Evolutionary conservation across 1,140 invertebrate genomes (phyloP), one percentile per base, ranked within the genome.

Genomic region (Sycophila sp.): DNA sequence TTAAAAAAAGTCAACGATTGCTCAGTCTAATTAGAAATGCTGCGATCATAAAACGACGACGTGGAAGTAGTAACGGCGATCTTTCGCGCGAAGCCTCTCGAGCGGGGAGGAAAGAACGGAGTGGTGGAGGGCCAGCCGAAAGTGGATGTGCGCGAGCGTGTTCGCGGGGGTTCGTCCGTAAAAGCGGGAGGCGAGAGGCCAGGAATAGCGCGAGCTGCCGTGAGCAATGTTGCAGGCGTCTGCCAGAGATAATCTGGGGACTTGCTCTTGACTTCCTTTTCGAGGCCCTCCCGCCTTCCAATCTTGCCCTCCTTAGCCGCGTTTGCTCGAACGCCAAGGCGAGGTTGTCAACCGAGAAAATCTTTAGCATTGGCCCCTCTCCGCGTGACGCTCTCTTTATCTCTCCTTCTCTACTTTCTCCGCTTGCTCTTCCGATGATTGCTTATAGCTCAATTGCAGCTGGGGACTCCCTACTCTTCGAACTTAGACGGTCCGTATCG

Each of bases 151-250:
- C n/a, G n/a, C 4, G 30, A 1, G 17, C 47, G 53, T 77, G 78
- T 79, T 78, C 77, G 74, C 77, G 78, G 78, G 78, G 77, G 77
- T 79, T 76, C 77, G 66, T 67, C 66, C 38, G 75, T n/a, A n/a
- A n/a, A n/a, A n/a, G n/a, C n/a, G n/a, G n/a, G n/a, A n/a, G n/a
- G n/a, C n/a, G n/a, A n/a, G n/a, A n/a, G n/a, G n/a, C 77, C 75
- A 77, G 75, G 76, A 79, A 79, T 79, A 79, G 78, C 79, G 76
- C 67, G 51, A 65, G 72, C 72, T 65, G 73, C n/a, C n/a, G n/a
- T 65, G 58, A 15, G 64, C 56, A 66, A 49, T 75, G 71, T 56
- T 60, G 51, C 56, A 49, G 58, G 67, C 64, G 36, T 28, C 65
- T 45, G 40, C 47, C 55, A 64, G 64, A 67, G 74, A 60, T 65